Base-by-base conservation (phyloP, 2,113 vertebrate species). In the Pollimyrus isidori region DNA sequence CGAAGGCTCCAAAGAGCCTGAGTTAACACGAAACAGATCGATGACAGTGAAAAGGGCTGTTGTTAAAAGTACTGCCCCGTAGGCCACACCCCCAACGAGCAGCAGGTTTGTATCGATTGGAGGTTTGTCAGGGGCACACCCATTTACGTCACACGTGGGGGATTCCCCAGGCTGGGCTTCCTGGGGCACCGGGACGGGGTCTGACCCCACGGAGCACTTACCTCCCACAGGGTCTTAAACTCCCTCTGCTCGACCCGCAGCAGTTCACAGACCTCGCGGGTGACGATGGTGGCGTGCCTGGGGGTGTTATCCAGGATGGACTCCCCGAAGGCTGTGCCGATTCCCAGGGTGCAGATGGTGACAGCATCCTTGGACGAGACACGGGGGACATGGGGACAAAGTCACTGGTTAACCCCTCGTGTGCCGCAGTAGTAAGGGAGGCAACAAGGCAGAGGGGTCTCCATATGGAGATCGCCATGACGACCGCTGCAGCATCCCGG, bases 261-360 rank as follows among this genome's bases (percentile, higher is more conserved):
- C 35, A 99, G 97, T 83, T 99, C 98, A 0, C 97, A 98, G 91
- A 93, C 95, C 92, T 99, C 98, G 91, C 97, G 95, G 13, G 98
- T 99, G 92, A 99, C 97, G 0, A 99, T 98, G 91, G 98, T 99
- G 11, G 98, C 98, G 92, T 99, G 98, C 88, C 98, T 97, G 49
- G 98, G 98, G 1, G 97, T 99, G 94, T 99, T 99, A 93, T 99
- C 97, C 94, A 99, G 95, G 93, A 99, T 98, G 13, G 98, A 99
- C 94, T 99, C 98, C 93, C 98, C 98, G 90, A 99, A 99, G 52
- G 98, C 98, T 0, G 97, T 99, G 93, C 98, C 98, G n/a, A 97
- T 95, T 90, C 97, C 98, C 95, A 99, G 93, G 4, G 97, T 99
- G 91, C 98, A 99, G 93, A 99, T 98, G 76, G 97, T 97, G 93